Evolutionary conservation across 2,888 invertebrate species (phyloP), one percentile per base, ranked within the genome.

Genomic region (Nephrocerus scutellatus): DNA sequence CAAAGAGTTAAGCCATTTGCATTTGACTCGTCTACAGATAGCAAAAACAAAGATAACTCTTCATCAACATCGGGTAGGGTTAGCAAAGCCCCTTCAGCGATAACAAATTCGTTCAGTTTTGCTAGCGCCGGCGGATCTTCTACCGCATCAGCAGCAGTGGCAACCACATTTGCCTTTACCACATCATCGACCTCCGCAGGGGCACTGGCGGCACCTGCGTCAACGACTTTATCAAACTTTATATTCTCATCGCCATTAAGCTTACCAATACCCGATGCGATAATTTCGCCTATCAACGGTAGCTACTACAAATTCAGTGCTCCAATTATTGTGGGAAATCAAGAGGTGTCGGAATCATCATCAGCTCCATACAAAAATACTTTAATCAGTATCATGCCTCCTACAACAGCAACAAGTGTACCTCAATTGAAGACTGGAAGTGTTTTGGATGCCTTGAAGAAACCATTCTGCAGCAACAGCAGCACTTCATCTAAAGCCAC

Each of bases 221-320:
- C 9, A 14, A 16, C 10, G 14, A 23, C 18, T 14, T 32, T 8
- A 26, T 20, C 34, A 14, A 38, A 39, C 36, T 73, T 63, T 48
- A 63, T 56, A 40, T 74, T 74, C 55, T 68, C 73, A 12, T 68
- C 70, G 41, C 77, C 78, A 2, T 56, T 74, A 16, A 66, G 70
- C 20, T 53, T 73, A 14, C 22, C 25, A 8, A 18, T 44, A 33
- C 59, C 65, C 24, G 50, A 63, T 4, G 69, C 69, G 30, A 65
- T 66, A 43, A 56, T 72, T 24, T 60, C 66, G 38, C 67, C 74
- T 4, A 67, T 70, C 13, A 74, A 73, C 47, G 25, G 40, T 6
- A 72, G 72, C 48, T 77, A 74, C 43, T 77, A 74, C 43, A 74
- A 71, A 48, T 78, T 78, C 51, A 75, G 75, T 48, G 69, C 72